Evolutionary conservation across 2,888 invertebrate genomes (phyloP).

Genomic region (Hedychridium roseum): DNA sequence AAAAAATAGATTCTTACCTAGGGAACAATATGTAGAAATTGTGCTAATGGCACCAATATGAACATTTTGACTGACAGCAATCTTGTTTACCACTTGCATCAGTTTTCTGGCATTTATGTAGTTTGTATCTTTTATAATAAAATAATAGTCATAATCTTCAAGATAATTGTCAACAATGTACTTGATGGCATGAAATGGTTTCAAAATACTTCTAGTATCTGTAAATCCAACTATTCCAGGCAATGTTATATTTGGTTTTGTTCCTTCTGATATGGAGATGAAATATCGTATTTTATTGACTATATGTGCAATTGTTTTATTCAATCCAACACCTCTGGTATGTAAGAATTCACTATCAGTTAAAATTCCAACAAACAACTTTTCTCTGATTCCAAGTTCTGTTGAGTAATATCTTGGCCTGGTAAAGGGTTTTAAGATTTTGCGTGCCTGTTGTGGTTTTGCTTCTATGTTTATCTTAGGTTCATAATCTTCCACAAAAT

Average conservation of each 20-base stretch:
- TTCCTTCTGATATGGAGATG: slow-evolving; percentile 67
- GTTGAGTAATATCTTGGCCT: slow-evolving; percentile 94
- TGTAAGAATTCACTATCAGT: slow-evolving; percentile 78
- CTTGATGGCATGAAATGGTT: slow-evolving; percentile 88
- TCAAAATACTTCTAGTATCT: slow-evolving; percentile 77
- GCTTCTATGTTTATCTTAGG: slow-evolving; percentile 64
- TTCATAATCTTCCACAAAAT: slow-evolving; percentile 63
- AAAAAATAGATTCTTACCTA: too few relatives aligned
- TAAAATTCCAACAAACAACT: slow-evolving; percentile 86
- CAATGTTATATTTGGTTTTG: slow-evolving; percentile 66
- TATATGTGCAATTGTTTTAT: slow-evolving; percentile 84
- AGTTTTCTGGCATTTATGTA: slow-evolving; percentile 85
- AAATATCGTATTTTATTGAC: slow-evolving; percentile 87
- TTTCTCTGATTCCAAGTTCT: slow-evolving; percentile 91
- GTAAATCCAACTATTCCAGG: slow-evolving; percentile 88
- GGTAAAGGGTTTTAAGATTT: slow-evolving; percentile 71
- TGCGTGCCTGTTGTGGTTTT: slow-evolving; percentile 64
- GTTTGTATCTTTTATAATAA: slow-evolving; percentile 83
- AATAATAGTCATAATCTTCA: slow-evolving; percentile 93
- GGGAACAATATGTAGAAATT: slow-evolving; percentile 72
- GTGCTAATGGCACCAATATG: slow-evolving; percentile 78
- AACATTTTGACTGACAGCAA: slow-evolving; percentile 86
- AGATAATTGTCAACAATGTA: slow-evolving; percentile 89
- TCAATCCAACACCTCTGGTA: slow-evolving; percentile 82
- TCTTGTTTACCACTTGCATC: slow-evolving; percentile 74